A percentile compares a stretch with the other conserved stretches of the same genome.
Evolutionary conservation across 2,797 vertebrate species (phyloP).

Genomic region (Hemitrygon akajei): DNA sequence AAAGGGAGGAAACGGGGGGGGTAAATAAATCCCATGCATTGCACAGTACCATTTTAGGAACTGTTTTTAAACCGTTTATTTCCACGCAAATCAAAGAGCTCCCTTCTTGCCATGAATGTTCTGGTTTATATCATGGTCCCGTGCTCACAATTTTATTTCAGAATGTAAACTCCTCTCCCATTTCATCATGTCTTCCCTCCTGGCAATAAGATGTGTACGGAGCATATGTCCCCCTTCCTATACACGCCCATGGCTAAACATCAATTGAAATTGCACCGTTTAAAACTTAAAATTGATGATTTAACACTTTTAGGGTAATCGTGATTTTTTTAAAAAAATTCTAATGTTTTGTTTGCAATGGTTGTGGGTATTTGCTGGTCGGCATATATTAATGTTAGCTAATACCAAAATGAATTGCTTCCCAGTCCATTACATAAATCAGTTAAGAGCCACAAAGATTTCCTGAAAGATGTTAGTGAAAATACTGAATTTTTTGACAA

Average conservation of each 20-base stretch:
- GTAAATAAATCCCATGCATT: no score
- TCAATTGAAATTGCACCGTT: background rate
- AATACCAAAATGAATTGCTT: no score
- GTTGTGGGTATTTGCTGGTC: no score
- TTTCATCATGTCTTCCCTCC: background rate
- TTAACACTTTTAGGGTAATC: no score
- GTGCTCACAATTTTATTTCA: background rate
- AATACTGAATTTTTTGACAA: no score
- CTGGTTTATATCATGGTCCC: background rate
- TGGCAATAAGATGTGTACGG: background rate
- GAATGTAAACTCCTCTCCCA: background rate
- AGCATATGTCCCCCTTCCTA: background rate
- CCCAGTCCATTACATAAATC: no score
- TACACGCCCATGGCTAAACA: background rate
- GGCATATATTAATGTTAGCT: no score
- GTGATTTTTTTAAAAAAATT: background rate
- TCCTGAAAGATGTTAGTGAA: no score
- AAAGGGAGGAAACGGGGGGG: no score
- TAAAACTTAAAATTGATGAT: background rate
- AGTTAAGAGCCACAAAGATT: no score
- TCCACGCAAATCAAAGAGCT: background rate
- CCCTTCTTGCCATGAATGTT: background rate
- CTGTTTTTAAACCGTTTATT: slow-evolving; percentile 8
- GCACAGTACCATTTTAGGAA: background rate
- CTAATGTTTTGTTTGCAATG: background rate